Evolutionary conservation across 2,113 vertebrate species (phyloP), one percentile per base, ranked within the genome.

Genomic region (Opisthocomus hoazin): DNA sequence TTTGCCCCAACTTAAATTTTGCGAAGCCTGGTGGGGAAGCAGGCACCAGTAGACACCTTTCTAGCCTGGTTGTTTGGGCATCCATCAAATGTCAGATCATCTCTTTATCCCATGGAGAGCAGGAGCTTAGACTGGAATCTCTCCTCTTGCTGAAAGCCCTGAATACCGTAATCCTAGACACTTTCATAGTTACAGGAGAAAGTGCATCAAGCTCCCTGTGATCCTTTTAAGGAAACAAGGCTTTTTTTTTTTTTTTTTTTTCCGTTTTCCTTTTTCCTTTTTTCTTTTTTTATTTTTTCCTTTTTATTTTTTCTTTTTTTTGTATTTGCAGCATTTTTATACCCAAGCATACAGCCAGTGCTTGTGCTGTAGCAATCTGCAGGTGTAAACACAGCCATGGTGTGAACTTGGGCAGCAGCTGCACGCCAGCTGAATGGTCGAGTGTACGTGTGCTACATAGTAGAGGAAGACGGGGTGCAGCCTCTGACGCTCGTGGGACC

Each of bases 371-470:
- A 34, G 57, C 53, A 77, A 6, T 22, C 27, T 61, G n/a, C 48
- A 68, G 27, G 18, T 29, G 5, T 5, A 64, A 54, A 15, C 23
- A 32, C 23, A 81, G 43, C n/a, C 24, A 10, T 18, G 27, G 15
- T 22, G 23, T 46, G 74, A 63, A 37, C 19, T 16, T 43, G 30
- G 77, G 30, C 37, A 57, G 66, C 30, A 57, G 0, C 45, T 56
- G 24, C 15, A 14, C 8, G 20, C 4, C 29, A 36, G n/a, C 32
- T 65, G 22, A 0, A 0, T 43, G 34, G 29, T 5, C 3, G 2
- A 39, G 48, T 36, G 50, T n/a, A n/a, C n/a, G n/a, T 56, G 39
- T 34, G 24, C 24, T 26, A 4, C 8, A 1, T 26, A 37, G 12
- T 27, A 16, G 0, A 0, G 12, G 30, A 84, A 29, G 68, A 63